Percentiles rank a stretch among this genome's conserved stretches.
phyloP scores from a whole-genome alignment of 1,140 invertebrate genomes.

The Phthorimaea operculella region DNA sequence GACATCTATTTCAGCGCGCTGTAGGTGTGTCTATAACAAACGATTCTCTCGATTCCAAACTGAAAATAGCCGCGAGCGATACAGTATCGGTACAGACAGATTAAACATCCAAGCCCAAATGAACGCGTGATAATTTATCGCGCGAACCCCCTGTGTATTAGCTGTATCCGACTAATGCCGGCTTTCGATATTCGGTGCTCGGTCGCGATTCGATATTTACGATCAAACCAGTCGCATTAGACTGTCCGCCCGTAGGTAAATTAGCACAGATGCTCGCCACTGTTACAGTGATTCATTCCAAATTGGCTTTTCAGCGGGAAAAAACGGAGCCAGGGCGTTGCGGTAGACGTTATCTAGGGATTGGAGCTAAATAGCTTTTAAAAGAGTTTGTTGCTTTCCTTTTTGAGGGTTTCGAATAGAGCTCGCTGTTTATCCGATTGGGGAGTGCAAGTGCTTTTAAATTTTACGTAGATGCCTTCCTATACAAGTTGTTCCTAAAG shows the following conservation, averaged over 20 bases:
- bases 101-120: slow-evolving; percentile 68
- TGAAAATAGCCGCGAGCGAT: slow-evolving; percentile 36
- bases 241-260: slow-evolving; percentile 67
- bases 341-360: slow-evolving; percentile 56
- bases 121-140: slow-evolving; percentile 68
- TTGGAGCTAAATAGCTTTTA: slow-evolving; percentile 60
- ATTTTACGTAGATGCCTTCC: no score
- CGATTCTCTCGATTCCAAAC: slow-evolving; percentile 17
- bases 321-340: slow-evolving; percentile 46
- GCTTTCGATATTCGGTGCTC: slow-evolving; percentile 66
- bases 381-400: slow-evolving; percentile 45
- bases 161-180: slow-evolving; percentile 66
- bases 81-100: slow-evolving; percentile 53
- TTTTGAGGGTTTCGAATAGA: slow-evolving; percentile 14
- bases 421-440: slow-evolving; percentile 1
- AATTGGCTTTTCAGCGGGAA: slow-evolving; percentile 65
- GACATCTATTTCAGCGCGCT: not conserved
- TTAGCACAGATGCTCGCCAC: slow-evolving; percentile 66
- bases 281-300: slow-evolving; percentile 67
- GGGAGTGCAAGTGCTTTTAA: not conserved
- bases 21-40: slow-evolving; percentile 2
- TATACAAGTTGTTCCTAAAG: no score
- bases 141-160: slow-evolving; percentile 66
- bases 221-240: slow-evolving; percentile 61
- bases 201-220: slow-evolving; percentile 65